Conservation (phyloP, 2,888 invertebrate genomes). For the Tiliacea aurago region DNA sequence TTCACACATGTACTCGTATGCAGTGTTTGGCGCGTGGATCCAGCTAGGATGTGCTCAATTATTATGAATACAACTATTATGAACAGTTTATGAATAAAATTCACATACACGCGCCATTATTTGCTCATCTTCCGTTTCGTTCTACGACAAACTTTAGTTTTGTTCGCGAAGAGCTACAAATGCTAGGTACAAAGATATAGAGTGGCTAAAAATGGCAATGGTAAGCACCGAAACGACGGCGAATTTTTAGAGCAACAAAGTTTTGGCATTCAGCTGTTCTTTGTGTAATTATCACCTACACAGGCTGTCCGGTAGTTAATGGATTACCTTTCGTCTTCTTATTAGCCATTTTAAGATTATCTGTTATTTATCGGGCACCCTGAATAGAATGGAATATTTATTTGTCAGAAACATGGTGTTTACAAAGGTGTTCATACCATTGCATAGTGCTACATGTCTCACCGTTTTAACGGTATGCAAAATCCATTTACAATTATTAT, state of each 20-base stretch:
- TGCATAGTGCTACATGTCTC: too few relatives aligned
- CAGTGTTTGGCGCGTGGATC: conserved; percentile 25
- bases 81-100: conserved; percentile 67
- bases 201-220: conserved; percentile 36
- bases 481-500: too few relatives aligned
- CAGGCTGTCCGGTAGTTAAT: too few relatives aligned
- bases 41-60: conserved; percentile 56
- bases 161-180: conserved; percentile 74
- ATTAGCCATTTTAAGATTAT: too few relatives aligned
- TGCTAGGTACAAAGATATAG: conserved; percentile 56
- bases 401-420: too few relatives aligned
- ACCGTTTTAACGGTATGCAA: too few relatives aligned
- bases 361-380: too few relatives aligned
- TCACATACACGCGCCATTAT: conserved; percentile 70
- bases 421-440: too few relatives aligned
- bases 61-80: conserved; percentile 62
- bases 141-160: conserved; percentile 72
- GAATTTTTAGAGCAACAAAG: not conserved
- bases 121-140: conserved; percentile 73
- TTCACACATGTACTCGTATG: not conserved
- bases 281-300: not conserved
- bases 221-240: not conserved
- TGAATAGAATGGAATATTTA: too few relatives aligned
- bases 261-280: too few relatives aligned
- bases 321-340: too few relatives aligned